Evolutionary conservation across 2,888 invertebrate genomes (phyloP).

Genomic region (Aphidius colemani): DNA sequence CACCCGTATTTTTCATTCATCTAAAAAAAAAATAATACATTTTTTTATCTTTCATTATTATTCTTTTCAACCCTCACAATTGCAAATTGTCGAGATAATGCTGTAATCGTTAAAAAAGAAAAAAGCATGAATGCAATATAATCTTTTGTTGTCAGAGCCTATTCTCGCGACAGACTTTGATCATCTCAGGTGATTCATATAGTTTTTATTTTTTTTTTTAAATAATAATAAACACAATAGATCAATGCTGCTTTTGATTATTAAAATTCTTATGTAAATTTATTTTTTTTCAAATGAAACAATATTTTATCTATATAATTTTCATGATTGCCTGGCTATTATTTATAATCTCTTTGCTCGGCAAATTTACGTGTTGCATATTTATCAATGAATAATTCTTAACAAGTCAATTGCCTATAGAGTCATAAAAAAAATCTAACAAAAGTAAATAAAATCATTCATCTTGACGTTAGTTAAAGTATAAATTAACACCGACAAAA

Average conservation of each 20-base stretch:
- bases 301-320: too few relatives aligned
- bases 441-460: neutral
- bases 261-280: neutral
- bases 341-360: too few relatives aligned
- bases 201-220: neutral
- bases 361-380: too few relatives aligned
- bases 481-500: too few relatives aligned
- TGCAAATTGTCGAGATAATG: constrained; percentile 25
- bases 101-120: neutral
- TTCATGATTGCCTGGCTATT: too few relatives aligned
- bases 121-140: constrained; percentile 11
- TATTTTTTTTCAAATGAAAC: too few relatives aligned
- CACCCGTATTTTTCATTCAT: constrained; percentile 22
- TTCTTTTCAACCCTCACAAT: constrained; percentile 30
- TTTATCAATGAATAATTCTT: too few relatives aligned
- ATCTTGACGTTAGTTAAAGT: too few relatives aligned
- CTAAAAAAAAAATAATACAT: constrained; percentile 26
- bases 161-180: neutral
- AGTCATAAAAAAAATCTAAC: neutral
- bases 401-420: too few relatives aligned
- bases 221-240: neutral
- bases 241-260: neutral
- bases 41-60: constrained; percentile 31
- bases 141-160: neutral
- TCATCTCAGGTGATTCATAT: neutral